Percentiles rank a stretch among this genome's conserved stretches.
These are phyloP conservation scores for Chironex yamaguchii DNA, from an alignment of 30 jellyfish, hydroid and myxozoan genomes.

Conservation along the genomic window DNA sequence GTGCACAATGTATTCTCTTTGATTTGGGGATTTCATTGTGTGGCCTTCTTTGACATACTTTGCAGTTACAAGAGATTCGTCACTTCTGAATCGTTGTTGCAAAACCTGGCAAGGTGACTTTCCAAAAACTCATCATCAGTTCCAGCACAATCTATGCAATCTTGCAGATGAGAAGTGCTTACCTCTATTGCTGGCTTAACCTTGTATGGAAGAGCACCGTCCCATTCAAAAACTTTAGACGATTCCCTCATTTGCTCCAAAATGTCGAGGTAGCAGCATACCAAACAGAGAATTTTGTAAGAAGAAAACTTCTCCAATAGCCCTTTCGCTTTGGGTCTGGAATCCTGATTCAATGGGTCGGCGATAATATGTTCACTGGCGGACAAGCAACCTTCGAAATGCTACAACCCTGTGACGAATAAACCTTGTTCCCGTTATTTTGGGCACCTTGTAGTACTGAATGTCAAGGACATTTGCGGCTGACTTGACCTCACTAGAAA, in stretches of 20 bases:
- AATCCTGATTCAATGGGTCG: slow-evolving; percentile 5
- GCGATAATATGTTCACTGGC: slow-evolving; percentile 71
- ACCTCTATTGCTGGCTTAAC: slow-evolving; percentile 43
- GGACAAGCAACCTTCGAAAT: slow-evolving; percentile 37
- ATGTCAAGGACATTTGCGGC: slow-evolving; percentile 37
- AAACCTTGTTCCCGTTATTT: slow-evolving; percentile 73
- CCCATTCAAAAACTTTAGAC: slow-evolving; percentile 69
- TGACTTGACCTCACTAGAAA: slow-evolving; percentile 13
- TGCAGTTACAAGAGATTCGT: background rate
- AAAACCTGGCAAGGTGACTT: slow-evolving; percentile 2
- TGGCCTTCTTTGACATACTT: background rate
- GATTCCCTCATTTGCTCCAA: background rate
- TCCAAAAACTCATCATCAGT: slow-evolving; percentile 28
- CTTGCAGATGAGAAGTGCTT: slow-evolving; percentile 6
- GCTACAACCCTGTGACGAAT: slow-evolving; percentile 75
- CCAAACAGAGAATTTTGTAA: slow-evolving; percentile 13
- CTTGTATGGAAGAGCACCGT: slow-evolving; percentile 47
- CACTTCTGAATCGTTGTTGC: background rate
- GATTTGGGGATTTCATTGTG: slow-evolving; percentile 6
- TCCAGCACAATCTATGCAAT: slow-evolving; percentile 35
- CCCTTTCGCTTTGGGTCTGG: slow-evolving; percentile 31
- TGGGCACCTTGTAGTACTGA: slow-evolving; percentile 58
- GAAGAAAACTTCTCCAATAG: slow-evolving; percentile 21
- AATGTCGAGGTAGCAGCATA: slow-evolving; percentile 50
- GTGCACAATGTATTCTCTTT: slow-evolving; percentile 5